Evolutionary conservation across 2,113 vertebrate genomes (phyloP), one percentile per base, ranked within the genome.

Genomic region (Ranitomeya variabilis): DNA sequence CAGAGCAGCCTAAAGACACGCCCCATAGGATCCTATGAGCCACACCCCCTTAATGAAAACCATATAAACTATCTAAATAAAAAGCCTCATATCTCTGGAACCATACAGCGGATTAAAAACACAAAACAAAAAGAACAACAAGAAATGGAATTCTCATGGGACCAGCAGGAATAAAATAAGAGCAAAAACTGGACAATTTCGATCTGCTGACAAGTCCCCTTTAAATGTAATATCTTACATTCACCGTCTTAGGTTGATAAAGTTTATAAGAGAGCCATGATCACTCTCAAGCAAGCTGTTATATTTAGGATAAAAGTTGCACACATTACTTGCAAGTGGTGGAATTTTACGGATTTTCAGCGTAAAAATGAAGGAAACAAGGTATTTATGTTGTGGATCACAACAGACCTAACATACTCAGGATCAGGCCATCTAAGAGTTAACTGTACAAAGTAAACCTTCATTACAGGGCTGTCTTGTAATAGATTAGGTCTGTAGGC

Each of bases 381-480:
- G 37, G 37, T 45, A 45, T 45, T 14, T 79, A 21, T 60, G n/a
- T 16, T 9, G 19, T 60, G 18, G 0, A 62, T 31, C 19, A 19
- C 57, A 45, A 37, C n/a, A 60, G 55, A 80, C 7, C 16, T 10
- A 60, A 59, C 21, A 26, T 57, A 55, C 54, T 31, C 14, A 15
- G 9, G 18, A 23, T 2, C 12, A 12, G 54, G 87, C 59, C 52
- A 37, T 2, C 11, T 21, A 54, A 62, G 69, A 16, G 87, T 88
- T 88, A 88, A 88, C 7, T n/a, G 23, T 71, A 31, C 60, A n/a
- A 55, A 60, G 79, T 45, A 52, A 82, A 26, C 66, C 79, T 83
- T 83, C 87, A 83, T 88, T 82, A 83, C 54, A 66, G 87, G 69
- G 37, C 66, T 88, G 87, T 76, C 80, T 83, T 88, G 87, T 88